Evolutionary conservation across 1,140 invertebrate species (phyloP), one percentile per base, ranked within the genome.

Genomic region (Cepaea nemoralis): DNA sequence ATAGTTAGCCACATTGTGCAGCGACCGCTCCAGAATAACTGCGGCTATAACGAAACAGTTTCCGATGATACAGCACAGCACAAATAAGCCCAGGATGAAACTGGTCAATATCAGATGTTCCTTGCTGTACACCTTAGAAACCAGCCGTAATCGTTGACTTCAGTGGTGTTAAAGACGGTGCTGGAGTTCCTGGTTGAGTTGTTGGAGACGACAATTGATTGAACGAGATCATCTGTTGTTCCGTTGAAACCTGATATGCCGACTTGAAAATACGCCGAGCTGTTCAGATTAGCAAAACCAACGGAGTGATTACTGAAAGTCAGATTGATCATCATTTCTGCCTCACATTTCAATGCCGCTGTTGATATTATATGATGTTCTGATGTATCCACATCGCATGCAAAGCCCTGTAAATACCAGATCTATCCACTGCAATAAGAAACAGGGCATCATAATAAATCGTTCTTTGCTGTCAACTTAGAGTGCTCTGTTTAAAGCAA

Each of bases 1-100:
- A 84, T 99, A 94, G 92, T 99, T 99, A 75, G 97, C 97, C 85
- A 99, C 97, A 86, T 96, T 90, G 78, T 92, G 95, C 59, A 98
- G 92, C 89, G 97, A 96, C 69, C 96, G 93, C 90, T 98, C 97
- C 69, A 97, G 91, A 37, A 97, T 92, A 86, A 98, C 97, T 48
- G 97, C 97, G 40, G 95, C 95, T 92, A 98, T 97, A 73, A 98
- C 97, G 92, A 98, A 97, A 50, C 97, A 94, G 91, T 98, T 98
- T 48, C 97, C 97, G 40, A 94, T 91, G 37, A 93, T 91, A 42
- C 92, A 92, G 40, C 85, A 88, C 10, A 93, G 80, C 55, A 93
- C 93, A 70, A 93, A 86, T 0, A 91, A 37, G 12, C 90, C 90
- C 0, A 91, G 85, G 27, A 91, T 66, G n/a, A 87, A 80, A 33